Conservation (phyloP, 1,140 invertebrate species). For the Drosophila punjabiensis region DNA sequence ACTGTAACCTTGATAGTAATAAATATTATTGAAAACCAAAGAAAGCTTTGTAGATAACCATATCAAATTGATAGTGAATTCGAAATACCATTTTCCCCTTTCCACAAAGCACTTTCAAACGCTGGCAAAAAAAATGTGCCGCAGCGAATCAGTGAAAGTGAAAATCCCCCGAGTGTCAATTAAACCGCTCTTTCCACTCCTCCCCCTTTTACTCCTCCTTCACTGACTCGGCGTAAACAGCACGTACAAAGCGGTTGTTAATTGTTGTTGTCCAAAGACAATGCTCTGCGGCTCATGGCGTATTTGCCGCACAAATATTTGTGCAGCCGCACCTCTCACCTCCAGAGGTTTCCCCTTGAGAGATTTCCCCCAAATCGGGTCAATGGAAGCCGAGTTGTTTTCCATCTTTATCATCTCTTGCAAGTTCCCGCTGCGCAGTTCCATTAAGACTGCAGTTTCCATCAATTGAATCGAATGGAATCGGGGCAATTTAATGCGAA, state of each 20-base stretch:
- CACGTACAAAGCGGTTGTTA: slow-evolving; percentile 55
- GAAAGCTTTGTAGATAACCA: slow-evolving; percentile 21
- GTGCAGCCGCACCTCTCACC: slow-evolving; percentile 34
- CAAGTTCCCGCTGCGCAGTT: slow-evolving; percentile 61
- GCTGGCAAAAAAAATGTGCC: slow-evolving; percentile 64
- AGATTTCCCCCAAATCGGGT: slow-evolving; percentile 46
- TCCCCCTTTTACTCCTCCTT: slow-evolving; percentile 1
- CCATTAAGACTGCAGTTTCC: slow-evolving; percentile 22
- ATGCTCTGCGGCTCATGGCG: slow-evolving; percentile 23
- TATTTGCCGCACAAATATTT: slow-evolving; percentile 70
- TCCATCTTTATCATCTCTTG: slow-evolving; percentile 19
- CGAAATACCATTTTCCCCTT: slow-evolving; percentile 18
- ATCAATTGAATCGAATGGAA: slow-evolving; percentile 47
- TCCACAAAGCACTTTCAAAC: slow-evolving; percentile 50
- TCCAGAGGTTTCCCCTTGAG: slow-evolving; percentile 36
- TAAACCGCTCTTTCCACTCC: slow-evolving; percentile 60
- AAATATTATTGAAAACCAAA: slow-evolving; percentile 2
- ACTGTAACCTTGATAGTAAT: slow-evolving; percentile 1
- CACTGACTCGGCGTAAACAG: slow-evolving; percentile 37
- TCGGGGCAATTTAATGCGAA: slow-evolving; percentile 15
- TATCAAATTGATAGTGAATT: slow-evolving; percentile 13
- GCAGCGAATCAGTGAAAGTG: slow-evolving; percentile 79
- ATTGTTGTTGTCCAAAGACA: slow-evolving; percentile 52
- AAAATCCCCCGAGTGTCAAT: slow-evolving; percentile 80
- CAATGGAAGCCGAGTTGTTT: slow-evolving; percentile 25